Evolutionary conservation across 1,140 invertebrate genomes (phyloP), one percentile per base, ranked within the genome.

Genomic region (Sitodiplosis mosellana): DNA sequence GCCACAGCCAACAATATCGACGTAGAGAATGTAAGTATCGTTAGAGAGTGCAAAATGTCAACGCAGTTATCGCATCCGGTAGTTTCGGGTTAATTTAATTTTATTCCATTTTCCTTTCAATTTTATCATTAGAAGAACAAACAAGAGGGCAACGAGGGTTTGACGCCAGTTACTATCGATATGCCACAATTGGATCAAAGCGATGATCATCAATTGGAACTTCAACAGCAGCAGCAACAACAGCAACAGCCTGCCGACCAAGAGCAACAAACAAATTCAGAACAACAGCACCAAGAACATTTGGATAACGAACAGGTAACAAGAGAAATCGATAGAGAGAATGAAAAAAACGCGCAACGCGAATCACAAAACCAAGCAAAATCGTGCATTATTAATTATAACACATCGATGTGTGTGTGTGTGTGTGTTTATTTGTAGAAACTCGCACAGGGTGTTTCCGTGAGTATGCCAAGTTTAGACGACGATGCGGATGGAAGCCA

Each of bases 381-480:
- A n/a, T n/a, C n/a, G n/a, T n/a, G n/a, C n/a, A 27, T 27, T 27
- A 27, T 27, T 5, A 27, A 27, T 27, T 27, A 27, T 27, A n/a
- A n/a, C n/a, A n/a, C n/a, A n/a, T n/a, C n/a, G n/a, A n/a, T n/a
- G n/a, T n/a, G n/a, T n/a, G n/a, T n/a, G n/a, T n/a, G n/a, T n/a
- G n/a, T n/a, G n/a, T 27, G 27, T 27, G 27, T 27, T n/a, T 27
- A 27, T 27, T 27, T 27, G 27, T 27, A 27, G 27, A 27, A 27
- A 27, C 27, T 27, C 10, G 27, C 27, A 27, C 27, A 27, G 27
- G 27, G 48, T 5, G 56, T 33, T 17, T 60, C 61, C 1, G 62
- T 64, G 17, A 62, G 59, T 20, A 64, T 64, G 62, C 62, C 62
- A 36, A 64, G 62, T 48, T 49, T 64, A 40, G 61, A 64, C 48